These are phyloP conservation scores for Lucilia sericata DNA, from an alignment of 1,140 invertebrate genomes.

Conservation along the genomic window DNA sequence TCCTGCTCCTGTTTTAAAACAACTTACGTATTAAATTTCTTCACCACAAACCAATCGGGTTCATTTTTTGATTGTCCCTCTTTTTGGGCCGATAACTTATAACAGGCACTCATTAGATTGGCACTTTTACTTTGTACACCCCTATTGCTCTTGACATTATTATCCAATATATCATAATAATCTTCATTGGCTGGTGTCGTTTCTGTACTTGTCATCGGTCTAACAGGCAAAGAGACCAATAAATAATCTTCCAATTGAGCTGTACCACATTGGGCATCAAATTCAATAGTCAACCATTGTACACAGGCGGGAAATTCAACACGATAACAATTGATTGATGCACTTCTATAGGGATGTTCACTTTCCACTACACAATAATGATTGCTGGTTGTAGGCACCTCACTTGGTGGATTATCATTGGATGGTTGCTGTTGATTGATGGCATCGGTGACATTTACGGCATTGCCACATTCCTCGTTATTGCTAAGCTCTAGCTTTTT, in stretches of 20 bases:
- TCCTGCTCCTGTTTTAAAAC: background rate
- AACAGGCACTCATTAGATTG: constrained; percentile 59
- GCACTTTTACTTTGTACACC: constrained; percentile 51
- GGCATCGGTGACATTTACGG: background rate
- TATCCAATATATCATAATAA: constrained; percentile 61
- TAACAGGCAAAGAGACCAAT: constrained; percentile 84
- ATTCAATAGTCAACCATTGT: constrained; percentile 93
- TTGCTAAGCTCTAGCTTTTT: constrained; percentile 39
- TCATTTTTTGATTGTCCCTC: constrained; percentile 48
- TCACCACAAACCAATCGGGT: constrained; percentile 65
- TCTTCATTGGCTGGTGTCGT: constrained; percentile 52
- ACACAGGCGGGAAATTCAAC: constrained; percentile 90
- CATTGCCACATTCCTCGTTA: constrained; percentile 28
- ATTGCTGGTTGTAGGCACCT: constrained; percentile 75
- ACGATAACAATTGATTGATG: constrained; percentile 88
- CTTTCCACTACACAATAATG: constrained; percentile 95
- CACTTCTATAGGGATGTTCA: constrained; percentile 95
- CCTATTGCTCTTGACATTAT: constrained; percentile 51
- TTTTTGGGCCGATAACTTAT: constrained; percentile 45
- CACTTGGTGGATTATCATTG: constrained; percentile 20
- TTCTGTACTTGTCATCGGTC: constrained; percentile 47
- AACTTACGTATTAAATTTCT: constrained; percentile 66
- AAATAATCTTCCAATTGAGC: constrained; percentile 94
- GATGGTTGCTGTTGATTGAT: constrained; percentile 48
- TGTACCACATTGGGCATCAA: constrained; percentile 92